Evolutionary conservation across 2,797 vertebrate genomes (phyloP).

Genomic region (Spea hammondii): DNA sequence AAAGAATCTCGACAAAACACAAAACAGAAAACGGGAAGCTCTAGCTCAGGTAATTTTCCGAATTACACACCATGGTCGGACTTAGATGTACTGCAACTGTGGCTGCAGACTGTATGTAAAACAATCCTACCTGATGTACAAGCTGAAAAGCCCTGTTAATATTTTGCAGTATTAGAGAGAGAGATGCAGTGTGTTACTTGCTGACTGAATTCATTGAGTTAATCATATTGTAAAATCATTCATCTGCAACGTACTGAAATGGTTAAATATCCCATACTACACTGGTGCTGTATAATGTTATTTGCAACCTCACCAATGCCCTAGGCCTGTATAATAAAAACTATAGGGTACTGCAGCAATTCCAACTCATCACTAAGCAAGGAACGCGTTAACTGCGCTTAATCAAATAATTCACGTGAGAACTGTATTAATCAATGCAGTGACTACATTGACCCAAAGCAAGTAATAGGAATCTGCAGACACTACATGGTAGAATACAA

Average conservation of each 20-base stretch:
- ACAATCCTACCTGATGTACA: background rate
- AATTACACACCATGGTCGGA: background rate
- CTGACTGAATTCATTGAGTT: background rate
- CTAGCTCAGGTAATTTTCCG: constrained; percentile 87
- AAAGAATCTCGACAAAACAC: constrained; percentile 96
- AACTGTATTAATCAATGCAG: background rate
- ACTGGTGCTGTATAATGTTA: too few relatives aligned
- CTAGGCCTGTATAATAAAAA: too few relatives aligned
- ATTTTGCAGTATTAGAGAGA: background rate
- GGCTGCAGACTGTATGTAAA: background rate
- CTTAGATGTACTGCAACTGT: background rate
- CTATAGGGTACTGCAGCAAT: too few relatives aligned
- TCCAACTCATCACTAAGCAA: background rate
- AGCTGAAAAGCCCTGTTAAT: background rate
- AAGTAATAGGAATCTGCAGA: background rate
- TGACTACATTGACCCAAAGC: background rate
- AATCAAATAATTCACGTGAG: background rate
- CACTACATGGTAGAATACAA: background rate
- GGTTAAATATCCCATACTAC: too few relatives aligned
- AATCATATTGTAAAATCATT: background rate
- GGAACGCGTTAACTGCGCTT: background rate
- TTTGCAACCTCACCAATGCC: too few relatives aligned
- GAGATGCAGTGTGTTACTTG: background rate
- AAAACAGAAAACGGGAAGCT: constrained; percentile 94
- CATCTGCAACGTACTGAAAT: too few relatives aligned